Base-by-base conservation (phyloP, 2,113 vertebrate genomes). In the Zosterops lateralis region DNA sequence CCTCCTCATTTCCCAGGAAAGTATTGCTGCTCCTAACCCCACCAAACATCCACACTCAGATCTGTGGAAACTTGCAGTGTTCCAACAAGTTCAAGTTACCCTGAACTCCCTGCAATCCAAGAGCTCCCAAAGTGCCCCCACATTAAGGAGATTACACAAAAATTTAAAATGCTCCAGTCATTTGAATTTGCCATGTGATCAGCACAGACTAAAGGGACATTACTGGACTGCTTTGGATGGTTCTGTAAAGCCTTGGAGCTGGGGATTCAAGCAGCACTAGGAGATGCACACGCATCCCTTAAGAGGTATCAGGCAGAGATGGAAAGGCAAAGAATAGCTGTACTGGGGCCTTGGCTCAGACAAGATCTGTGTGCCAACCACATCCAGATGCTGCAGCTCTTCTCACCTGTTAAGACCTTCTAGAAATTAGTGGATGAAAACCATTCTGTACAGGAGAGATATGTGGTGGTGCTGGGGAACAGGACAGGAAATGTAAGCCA, bases 131-230 rank as follows among this genome's bases (percentile, higher is more conserved):
- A 92, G 79, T 94, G 53, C 70, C 83, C 71, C 62, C 70, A 94
- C 78, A 94, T 87, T 96, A 97, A 97, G 87, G 82, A 94, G 92
- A 96, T 96, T 96, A 97, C 72, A 79, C 36, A 96, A 96, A 97
- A 97, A 97, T 96, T 92, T 90, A 88, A 97, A 96, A 87, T 87
- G 91, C 66, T 96, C 84, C n/a, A 96, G 92, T 74, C 70, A 97
- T 95, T 95, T 95, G 73, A 95, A 96, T 81, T 76, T 1, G 28
- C 58, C 93, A 89, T 85, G 73, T 75, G 90, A 90, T 83, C 84
- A 56, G 80, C 56, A 58, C 24, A 60, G 56, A 65, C 84, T 84
- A 91, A 77, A 92, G 90, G 75, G 87, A 50, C 94, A 95, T 95
- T 89, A 73, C 85, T 96, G 84, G 93, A 85, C 89, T 96, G 75